Percentiles rank a stretch among this genome's conserved stretches.
Evolutionary conservation across 2,113 vertebrate genomes (phyloP).

Genomic region (Zosterops borbonicus): DNA sequence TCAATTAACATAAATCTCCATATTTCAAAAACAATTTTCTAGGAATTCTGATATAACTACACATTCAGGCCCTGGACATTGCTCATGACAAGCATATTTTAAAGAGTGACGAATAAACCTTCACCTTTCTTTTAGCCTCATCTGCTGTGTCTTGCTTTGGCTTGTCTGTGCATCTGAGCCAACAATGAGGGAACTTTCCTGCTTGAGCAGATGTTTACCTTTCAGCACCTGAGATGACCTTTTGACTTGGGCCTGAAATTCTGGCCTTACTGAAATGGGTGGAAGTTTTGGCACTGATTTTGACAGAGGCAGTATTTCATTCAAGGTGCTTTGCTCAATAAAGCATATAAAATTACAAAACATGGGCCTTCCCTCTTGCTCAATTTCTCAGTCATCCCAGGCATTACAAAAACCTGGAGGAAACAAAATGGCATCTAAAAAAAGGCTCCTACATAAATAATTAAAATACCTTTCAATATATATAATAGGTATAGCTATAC

Average conservation of each 20-base stretch:
- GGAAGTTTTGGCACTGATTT: constrained; percentile 49
- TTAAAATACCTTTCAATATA: constrained; percentile 34
- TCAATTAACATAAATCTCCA: neutral
- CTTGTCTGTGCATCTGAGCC: neutral
- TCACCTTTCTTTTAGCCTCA: neutral
- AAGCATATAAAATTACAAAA: constrained; percentile 41
- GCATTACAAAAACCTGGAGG: neutral
- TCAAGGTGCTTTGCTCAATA: constrained; percentile 49
- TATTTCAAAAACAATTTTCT: neutral
- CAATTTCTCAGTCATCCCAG: constrained; percentile 25
- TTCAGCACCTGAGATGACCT: constrained; percentile 42
- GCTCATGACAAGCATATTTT: neutral
- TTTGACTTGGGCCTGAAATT: constrained; percentile 53
- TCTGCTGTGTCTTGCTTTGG: constrained; percentile 5
- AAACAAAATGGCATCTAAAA: constrained; percentile 21
- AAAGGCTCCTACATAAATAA: neutral
- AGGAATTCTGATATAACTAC: neutral
- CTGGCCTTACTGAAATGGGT: constrained; percentile 25
- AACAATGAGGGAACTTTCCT: constrained; percentile 15
- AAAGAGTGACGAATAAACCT: neutral
- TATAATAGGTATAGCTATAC: constrained; percentile 3
- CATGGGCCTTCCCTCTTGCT: neutral
- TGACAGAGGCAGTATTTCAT: neutral
- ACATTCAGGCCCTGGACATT: neutral
- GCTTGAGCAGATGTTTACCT: constrained; percentile 24